Evolutionary conservation across 2,797 vertebrate genomes (phyloP).

Genomic region (Buceros bicornis): DNA sequence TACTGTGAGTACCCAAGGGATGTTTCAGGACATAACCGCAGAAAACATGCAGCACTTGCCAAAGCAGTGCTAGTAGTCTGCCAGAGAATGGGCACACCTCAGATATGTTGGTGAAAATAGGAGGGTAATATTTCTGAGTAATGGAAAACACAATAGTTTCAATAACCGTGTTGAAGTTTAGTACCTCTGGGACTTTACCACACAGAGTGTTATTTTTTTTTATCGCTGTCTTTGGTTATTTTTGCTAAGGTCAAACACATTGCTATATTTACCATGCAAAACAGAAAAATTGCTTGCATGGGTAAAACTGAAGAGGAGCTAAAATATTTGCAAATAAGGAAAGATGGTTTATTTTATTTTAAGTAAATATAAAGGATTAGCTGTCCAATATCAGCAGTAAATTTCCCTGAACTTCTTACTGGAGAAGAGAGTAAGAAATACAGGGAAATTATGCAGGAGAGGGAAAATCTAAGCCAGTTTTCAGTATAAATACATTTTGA

Average conservation of each 20-base stretch:
- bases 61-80: not conserved
- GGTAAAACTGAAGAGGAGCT: not conserved
- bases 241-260: not conserved
- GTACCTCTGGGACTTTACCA: not conserved
- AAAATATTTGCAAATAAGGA: not conserved
- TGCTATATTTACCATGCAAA: not conserved
- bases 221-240: not conserved
- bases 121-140: not conserved
- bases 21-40: not conserved
- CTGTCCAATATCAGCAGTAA: not conserved
- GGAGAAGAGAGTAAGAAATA: not conserved
- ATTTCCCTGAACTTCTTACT: not conserved
- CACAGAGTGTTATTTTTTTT: not conserved
- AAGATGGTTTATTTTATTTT: not conserved
- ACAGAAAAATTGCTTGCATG: not conserved
- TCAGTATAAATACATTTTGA: not conserved
- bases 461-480: not conserved
- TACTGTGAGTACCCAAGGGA: not conserved
- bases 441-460: not conserved
- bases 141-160: not conserved
- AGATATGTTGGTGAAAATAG: not conserved
- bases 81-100: not conserved
- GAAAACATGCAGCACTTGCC: not conserved
- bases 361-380: not conserved
- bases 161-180: not conserved